Conservation (phyloP, 2,113 vertebrate genomes). For the Ailuropoda melanoleuca region DNA sequence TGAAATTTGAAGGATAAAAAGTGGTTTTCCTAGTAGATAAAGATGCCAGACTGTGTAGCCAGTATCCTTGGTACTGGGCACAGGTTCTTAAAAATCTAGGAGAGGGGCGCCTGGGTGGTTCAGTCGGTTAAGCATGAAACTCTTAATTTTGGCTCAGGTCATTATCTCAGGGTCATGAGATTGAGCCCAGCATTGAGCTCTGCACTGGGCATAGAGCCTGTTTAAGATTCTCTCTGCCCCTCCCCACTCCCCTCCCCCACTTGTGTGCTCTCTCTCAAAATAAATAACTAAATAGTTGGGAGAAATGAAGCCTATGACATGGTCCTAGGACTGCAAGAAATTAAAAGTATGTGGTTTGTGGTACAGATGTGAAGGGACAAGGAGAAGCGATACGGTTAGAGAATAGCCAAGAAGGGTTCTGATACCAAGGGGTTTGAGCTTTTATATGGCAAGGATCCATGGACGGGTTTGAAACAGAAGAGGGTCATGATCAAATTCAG, state of each 20-base stretch:
- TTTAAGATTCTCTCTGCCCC: neutral
- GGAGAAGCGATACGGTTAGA: neutral
- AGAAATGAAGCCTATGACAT: neutral
- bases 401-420: neutral
- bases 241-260: neutral
- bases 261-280: neutral
- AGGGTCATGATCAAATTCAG: neutral
- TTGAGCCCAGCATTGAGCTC: neutral
- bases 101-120: neutral
- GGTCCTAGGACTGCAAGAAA: neutral
- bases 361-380: neutral
- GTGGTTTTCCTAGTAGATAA: neutral
- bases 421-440: neutral
- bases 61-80: neutral
- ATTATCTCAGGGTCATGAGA: neutral
- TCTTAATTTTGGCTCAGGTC: neutral
- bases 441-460: neutral
- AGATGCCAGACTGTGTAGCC: neutral
- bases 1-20: constrained; percentile 6
- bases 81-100: neutral
- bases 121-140: neutral
- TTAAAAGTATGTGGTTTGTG: neutral
- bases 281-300: neutral
- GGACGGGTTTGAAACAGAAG: constrained; percentile 32
- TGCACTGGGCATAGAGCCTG: neutral